Evolutionary conservation across 2,888 invertebrate genomes (phyloP), one percentile per base, ranked within the genome.

Genomic region (Drosophila fungiperda): DNA sequence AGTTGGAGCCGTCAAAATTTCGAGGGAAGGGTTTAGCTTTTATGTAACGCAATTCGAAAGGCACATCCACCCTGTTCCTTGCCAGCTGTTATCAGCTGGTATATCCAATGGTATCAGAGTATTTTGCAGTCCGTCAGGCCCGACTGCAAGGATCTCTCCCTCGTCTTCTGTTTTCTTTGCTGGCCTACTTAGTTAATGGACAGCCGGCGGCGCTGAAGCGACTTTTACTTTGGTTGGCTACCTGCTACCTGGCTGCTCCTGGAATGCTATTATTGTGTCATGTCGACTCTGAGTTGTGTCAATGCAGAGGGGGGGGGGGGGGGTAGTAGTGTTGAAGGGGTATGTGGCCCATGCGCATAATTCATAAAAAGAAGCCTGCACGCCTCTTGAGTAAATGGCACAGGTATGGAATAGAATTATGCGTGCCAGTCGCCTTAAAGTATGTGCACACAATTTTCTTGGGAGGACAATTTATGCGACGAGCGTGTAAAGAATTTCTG

Each of bases 251-350:
- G 65, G 12, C 45, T 8, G 15, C 23, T 23, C n/a, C 40, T 29
- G 26, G 2, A 29, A 76, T 69, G 88, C 78, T 80, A 87, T 89
- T 87, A 87, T 75, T 76, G 82, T 88, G 87, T 83, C 89, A 83
- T 85, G 89, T 82, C 82, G 83, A 83, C 87, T 87, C 81, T 68
- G 72, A 4, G 23, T 23, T 45, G 23, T 23, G 45, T 45, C 45
- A 2, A 15, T 23, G 23, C 23, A 8, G 15, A 5, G 5, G 29
- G 0, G 26, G 2, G 4, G 2, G 4, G 1, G 29, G 29, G 29
- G 5, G 29, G 0, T 29, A 6, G 29, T 26, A 26, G 26, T 26
- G 26, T 4, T 26, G 26, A 26, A 26, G 57, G 20, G 12, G 9
- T 23, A 20, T 12, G 29, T 36, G 40, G 36, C 45, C 40, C 29